A percentile compares a stretch with the other conserved stretches of the same genome.
Evolutionary conservation across 2,797 vertebrate genomes (phyloP).

Genomic region (Danionella dracula): DNA sequence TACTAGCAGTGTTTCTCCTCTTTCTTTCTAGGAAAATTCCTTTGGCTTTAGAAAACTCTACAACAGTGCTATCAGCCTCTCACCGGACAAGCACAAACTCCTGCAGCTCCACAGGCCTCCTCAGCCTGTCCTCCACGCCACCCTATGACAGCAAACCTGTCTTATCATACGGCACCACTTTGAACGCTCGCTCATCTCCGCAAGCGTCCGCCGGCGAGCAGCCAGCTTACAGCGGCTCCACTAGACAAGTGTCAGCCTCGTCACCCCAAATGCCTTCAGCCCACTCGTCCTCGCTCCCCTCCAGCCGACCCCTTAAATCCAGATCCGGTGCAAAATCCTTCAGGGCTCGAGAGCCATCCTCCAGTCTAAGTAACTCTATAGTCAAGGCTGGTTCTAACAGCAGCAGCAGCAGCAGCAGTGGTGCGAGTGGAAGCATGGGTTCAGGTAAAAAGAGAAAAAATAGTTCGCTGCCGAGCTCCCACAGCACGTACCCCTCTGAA

Average conservation of each 20-base stretch:
- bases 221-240: constrained; percentile 85
- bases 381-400: constrained; percentile 64
- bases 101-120: constrained; percentile 74
- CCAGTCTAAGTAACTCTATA: constrained; percentile 67
- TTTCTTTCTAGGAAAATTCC: constrained; percentile 85
- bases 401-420: constrained; percentile 65
- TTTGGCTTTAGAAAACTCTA: constrained; percentile 80
- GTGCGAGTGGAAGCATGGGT: constrained; percentile 73
- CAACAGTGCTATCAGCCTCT: constrained; percentile 67
- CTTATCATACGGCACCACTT: constrained; percentile 91
- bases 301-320: constrained; percentile 90
- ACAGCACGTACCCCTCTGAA: constrained; percentile 76
- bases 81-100: constrained; percentile 87
- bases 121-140: constrained; percentile 76
- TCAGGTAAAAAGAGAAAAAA: constrained; percentile 96
- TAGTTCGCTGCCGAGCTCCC: constrained; percentile 73
- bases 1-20: background rate
- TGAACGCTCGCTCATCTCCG: constrained; percentile 82
- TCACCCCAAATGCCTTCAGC: constrained; percentile 94
- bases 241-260: constrained; percentile 94
- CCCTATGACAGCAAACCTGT: constrained; percentile 80
- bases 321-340: constrained; percentile 85
- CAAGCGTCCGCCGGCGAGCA: constrained; percentile 78
- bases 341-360: constrained; percentile 83
- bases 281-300: constrained; percentile 85